Evolutionary conservation across 2,113 vertebrate species (phyloP).

Genomic region (Columba janthina): DNA sequence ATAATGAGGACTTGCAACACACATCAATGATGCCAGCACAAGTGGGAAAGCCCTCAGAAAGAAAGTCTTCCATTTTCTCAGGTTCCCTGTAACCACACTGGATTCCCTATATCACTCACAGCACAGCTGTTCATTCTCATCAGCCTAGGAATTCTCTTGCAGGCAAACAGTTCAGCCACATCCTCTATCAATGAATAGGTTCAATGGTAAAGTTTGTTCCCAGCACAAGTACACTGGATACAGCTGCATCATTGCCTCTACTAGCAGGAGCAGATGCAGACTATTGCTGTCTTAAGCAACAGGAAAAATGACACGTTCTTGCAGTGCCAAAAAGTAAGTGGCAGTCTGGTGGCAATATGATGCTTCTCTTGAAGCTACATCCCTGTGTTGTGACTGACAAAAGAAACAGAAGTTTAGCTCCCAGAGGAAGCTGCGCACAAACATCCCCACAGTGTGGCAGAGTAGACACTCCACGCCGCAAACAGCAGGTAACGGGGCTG

Average conservation of each 20-base stretch:
- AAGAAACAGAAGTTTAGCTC: constrained; percentile 1
- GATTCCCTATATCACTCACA: background rate
- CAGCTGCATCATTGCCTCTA: background rate
- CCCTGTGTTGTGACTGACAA: constrained; percentile 9
- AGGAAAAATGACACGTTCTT: background rate
- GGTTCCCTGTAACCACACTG: background rate
- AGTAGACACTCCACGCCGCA: background rate
- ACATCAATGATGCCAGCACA: background rate
- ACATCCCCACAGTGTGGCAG: background rate
- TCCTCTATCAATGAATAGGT: background rate
- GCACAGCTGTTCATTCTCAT: background rate
- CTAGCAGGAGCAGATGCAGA: background rate
- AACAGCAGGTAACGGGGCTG: background rate
- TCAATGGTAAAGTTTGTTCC: background rate
- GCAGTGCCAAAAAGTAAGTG: constrained; percentile 13
- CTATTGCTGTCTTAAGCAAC: background rate
- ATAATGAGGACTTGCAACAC: background rate
- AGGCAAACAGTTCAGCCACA: background rate
- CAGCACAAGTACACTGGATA: background rate
- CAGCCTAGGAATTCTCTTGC: background rate
- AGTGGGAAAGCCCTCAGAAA: background rate
- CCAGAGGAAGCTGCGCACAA: background rate
- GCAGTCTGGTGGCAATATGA: constrained; percentile 20
- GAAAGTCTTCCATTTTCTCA: background rate
- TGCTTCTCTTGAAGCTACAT: background rate